Percentiles rank a stretch among this genome's conserved stretches.
These are phyloP conservation scores for Yponomeuta plumbellus DNA, from an alignment of 2,888 invertebrate genomes.

Conservation along the genomic window DNA sequence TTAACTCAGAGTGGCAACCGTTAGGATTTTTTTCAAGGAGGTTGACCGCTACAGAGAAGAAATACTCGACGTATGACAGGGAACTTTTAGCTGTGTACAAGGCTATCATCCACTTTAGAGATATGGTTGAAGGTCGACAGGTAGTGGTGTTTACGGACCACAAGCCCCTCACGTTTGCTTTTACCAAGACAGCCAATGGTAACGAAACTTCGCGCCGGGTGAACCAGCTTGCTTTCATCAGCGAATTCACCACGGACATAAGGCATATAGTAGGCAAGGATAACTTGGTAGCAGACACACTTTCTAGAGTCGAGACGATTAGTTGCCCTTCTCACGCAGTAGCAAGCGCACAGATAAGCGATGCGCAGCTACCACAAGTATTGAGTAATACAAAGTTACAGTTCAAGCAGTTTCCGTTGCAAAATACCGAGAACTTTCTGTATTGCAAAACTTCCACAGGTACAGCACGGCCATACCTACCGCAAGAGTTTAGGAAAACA, in stretches of 20 bases:
- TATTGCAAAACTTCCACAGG: slow-evolving; percentile 18
- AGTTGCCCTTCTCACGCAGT: neutral
- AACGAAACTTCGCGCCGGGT: neutral
- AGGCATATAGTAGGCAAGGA: too few species aligned
- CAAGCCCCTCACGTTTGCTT: slow-evolving; percentile 15
- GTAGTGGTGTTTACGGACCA: too few species aligned
- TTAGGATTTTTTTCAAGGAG: slow-evolving; percentile 21
- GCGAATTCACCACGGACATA: too few species aligned
- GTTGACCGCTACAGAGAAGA: neutral
- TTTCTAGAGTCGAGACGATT: neutral
- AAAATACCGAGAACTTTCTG: slow-evolving; percentile 1
- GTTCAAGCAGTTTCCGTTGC: slow-evolving; percentile 2
- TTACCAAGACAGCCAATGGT: slow-evolving; percentile 8
- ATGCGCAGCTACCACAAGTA: neutral
- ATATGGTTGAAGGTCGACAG: neutral
- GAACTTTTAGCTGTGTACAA: neutral
- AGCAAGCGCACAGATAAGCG: neutral
- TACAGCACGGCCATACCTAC: slow-evolving; percentile 17
- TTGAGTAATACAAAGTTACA: neutral
- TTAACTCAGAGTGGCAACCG: slow-evolving; percentile 21
- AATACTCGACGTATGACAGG: neutral
- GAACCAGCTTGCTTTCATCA: neutral
- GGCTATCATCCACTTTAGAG: neutral
- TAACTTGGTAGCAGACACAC: too few species aligned
- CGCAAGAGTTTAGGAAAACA: slow-evolving; percentile 10